A percentile compares a stretch with the other conserved stretches of the same genome.
phyloP scores from a whole-genome alignment of 2,113 vertebrate genomes.

The Atrichornis clamosus region DNA sequence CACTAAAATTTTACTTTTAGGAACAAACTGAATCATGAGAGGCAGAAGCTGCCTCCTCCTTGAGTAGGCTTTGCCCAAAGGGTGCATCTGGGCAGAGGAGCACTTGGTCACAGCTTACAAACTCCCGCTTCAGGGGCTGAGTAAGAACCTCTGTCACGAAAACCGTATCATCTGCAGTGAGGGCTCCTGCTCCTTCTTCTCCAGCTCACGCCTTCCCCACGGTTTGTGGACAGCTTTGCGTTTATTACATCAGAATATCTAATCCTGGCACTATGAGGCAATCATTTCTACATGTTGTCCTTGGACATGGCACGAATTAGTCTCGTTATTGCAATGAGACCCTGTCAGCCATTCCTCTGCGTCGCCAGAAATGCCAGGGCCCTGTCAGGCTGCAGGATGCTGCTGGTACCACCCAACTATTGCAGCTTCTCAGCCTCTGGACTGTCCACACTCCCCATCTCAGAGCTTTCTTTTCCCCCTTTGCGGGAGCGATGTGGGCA shows the following conservation, averaged over 20 bases:
- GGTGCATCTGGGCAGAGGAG: not conserved
- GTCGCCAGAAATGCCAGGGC: not conserved
- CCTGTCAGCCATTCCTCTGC: not conserved
- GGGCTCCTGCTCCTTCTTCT: not conserved
- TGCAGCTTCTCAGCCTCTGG: not conserved
- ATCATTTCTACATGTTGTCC: constrained; percentile 15
- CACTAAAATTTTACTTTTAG: constrained; percentile 33
- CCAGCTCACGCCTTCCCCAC: not conserved
- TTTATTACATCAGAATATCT: constrained; percentile 47
- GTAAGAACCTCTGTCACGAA: not conserved
- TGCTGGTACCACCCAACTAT: not conserved
- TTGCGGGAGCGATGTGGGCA: not conserved
- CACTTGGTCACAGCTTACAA: not conserved
- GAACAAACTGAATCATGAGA: constrained; percentile 9
- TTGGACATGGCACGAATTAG: constrained; percentile 40
- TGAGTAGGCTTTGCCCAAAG: not conserved
- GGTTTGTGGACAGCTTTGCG: constrained; percentile 13
- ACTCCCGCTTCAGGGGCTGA: not conserved
- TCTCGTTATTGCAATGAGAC: not conserved
- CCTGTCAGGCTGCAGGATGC: not conserved
- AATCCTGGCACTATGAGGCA: not conserved
- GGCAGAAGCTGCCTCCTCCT: not conserved
- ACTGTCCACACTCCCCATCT: not conserved
- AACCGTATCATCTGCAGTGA: not conserved
- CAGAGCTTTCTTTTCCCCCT: not conserved